Conservation (phyloP, 2,797 vertebrate species). For the Natrix natrix region DNA sequence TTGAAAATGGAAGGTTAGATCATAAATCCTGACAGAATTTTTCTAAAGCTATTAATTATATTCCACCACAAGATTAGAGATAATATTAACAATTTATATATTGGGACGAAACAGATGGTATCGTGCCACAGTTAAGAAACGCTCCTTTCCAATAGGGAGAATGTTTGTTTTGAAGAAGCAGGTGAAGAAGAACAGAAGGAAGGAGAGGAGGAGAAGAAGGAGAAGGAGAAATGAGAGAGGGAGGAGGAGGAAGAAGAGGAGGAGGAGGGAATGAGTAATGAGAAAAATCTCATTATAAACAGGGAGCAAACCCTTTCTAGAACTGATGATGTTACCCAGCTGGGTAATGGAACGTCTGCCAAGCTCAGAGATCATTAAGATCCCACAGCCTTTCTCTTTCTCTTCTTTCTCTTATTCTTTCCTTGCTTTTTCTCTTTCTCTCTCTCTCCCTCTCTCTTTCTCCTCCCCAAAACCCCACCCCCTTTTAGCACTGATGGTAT, state of each 20-base stretch:
- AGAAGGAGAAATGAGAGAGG: background rate
- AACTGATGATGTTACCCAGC: background rate
- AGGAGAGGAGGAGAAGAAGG: background rate
- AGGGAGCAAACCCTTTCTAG: background rate
- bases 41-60: conserved; percentile 55
- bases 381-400: too few species aligned
- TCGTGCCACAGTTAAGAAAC: background rate
- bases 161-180: background rate
- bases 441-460: too few species aligned
- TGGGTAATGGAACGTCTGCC: background rate
- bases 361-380: background rate
- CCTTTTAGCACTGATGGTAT: background rate
- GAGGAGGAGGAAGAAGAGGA: too few species aligned
- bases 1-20: conserved; percentile 48
- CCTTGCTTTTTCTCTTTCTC: too few species aligned
- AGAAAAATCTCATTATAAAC: background rate
- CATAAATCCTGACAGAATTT: conserved; percentile 43
- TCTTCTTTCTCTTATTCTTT: too few species aligned
- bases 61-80: conserved; percentile 6
- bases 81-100: conserved; percentile 6
- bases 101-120: conserved; percentile 35
- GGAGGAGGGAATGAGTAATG: background rate
- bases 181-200: background rate
- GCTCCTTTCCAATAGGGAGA: background rate
- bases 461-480: too few species aligned